Conservation (phyloP, 1,140 invertebrate species). For the Macrotrachela quadricornifera region DNA sequence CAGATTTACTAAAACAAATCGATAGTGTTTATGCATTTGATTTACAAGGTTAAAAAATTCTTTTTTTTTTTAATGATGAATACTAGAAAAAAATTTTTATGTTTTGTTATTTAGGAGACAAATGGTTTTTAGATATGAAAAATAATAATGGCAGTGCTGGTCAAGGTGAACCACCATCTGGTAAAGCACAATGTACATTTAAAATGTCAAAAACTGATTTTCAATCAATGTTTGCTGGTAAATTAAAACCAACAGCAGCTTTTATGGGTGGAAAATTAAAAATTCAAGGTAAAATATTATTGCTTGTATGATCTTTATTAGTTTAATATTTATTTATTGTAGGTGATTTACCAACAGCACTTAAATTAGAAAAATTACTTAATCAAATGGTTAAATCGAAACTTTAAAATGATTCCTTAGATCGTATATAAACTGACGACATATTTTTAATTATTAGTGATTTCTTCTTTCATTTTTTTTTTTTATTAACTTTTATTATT, state of each 20-base stretch:
- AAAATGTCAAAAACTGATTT: constrained; percentile 49
- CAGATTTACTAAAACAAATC: constrained; percentile 55
- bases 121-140: constrained; percentile 73
- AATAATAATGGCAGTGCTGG: constrained; percentile 56
- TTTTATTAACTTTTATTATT: no score
- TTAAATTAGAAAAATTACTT: constrained; percentile 88
- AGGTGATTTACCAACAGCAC: constrained; percentile 74
- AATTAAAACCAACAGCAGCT: constrained; percentile 65
- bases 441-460: no score
- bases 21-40: constrained; percentile 68
- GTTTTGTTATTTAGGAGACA: constrained; percentile 29
- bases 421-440: not conserved
- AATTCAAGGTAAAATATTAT: constrained; percentile 36
- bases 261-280: constrained; percentile 92
- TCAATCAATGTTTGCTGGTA: constrained; percentile 41
- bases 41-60: constrained; percentile 58
- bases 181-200: constrained; percentile 52
- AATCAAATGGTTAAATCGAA: constrained; percentile 50
- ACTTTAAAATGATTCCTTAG: constrained; percentile 13
- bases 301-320: no score
- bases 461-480: no score
- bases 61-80: no score
- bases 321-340: no score
- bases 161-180: constrained; percentile 41
- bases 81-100: constrained; percentile 4